These are phyloP conservation scores for Apistogramma diplotaenia DNA, from an alignment of 2,113 vertebrate genomes.

Conservation along the genomic window DNA sequence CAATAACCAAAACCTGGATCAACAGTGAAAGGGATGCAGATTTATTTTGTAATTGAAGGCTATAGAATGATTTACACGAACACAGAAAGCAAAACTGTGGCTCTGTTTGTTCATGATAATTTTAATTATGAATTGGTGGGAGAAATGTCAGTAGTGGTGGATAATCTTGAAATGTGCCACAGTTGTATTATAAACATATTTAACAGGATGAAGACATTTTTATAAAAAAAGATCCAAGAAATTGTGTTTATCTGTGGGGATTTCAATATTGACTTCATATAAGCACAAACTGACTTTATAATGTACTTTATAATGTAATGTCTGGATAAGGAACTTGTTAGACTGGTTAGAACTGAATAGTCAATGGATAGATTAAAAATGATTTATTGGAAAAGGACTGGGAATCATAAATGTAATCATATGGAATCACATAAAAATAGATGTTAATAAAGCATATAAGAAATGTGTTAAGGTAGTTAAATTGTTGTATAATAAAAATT, in stretches of 20 bases:
- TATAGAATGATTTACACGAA: not conserved
- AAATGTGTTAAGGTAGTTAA: too few species aligned
- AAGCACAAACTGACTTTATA: too few species aligned
- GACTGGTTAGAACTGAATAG: too few species aligned
- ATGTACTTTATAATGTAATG: too few species aligned
- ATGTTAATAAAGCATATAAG: too few species aligned
- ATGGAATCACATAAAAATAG: too few species aligned
- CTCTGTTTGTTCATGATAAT: not conserved
- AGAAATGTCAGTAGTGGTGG: not conserved
- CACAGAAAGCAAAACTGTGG: not conserved
- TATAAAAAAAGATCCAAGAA: not conserved
- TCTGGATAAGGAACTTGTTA: too few species aligned
- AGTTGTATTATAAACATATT: not conserved
- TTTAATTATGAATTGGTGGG: not conserved
- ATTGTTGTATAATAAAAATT: too few species aligned
- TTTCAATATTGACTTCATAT: too few species aligned
- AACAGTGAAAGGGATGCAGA: not conserved
- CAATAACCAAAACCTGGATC: not conserved
- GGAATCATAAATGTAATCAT: too few species aligned
- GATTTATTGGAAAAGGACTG: too few species aligned
- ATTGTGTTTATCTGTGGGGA: not conserved
- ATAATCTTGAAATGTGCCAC: not conserved
- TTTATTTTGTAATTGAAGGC: not conserved
- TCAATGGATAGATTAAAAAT: too few species aligned
- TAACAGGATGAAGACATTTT: not conserved